phyloP scores from a whole-genome alignment of 2,888 invertebrate species.

The Oscheius sp. region DNA sequence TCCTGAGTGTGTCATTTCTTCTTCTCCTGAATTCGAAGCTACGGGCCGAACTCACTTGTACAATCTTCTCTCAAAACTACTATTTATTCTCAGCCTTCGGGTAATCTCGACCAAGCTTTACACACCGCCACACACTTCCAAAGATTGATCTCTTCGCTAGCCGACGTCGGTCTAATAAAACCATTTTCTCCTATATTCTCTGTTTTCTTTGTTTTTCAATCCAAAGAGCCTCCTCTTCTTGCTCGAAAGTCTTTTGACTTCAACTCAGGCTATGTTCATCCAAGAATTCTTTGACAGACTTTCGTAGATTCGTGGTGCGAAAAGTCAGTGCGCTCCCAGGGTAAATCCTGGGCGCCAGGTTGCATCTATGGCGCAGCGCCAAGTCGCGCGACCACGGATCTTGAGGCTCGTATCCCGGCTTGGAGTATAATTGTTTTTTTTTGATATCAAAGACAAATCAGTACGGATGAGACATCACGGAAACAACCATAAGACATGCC shows the following conservation, averaged over 20 bases:
- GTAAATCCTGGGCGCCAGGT: too few species aligned
- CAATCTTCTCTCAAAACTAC: slow-evolving; percentile 2
- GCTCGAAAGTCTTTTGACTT: not conserved
- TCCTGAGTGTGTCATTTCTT: not conserved
- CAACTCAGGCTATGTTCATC: too few species aligned
- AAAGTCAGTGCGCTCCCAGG: too few species aligned
- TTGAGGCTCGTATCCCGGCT: too few species aligned
- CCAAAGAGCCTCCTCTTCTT: not conserved
- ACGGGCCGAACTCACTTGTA: slow-evolving; percentile 26
- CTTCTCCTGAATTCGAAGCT: slow-evolving; percentile 2
- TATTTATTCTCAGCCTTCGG: slow-evolving; percentile 27
- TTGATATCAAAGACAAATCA: too few species aligned
- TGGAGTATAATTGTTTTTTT: too few species aligned
- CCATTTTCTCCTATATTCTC: slow-evolving; percentile 20
- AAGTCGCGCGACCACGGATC: too few species aligned
- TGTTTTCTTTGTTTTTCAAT: not conserved
- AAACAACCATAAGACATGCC: too few species aligned
- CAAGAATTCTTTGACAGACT: too few species aligned
- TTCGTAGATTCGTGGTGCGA: too few species aligned
- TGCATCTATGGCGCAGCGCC: too few species aligned
- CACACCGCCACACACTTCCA: not conserved
- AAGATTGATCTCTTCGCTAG: slow-evolving; percentile 26
- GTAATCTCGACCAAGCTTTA: slow-evolving; percentile 24
- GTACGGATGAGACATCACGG: too few species aligned
- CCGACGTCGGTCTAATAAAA: slow-evolving; percentile 4